phyloP scores from a whole-genome alignment of 2,797 vertebrate species.

The Todus mexicanus region DNA sequence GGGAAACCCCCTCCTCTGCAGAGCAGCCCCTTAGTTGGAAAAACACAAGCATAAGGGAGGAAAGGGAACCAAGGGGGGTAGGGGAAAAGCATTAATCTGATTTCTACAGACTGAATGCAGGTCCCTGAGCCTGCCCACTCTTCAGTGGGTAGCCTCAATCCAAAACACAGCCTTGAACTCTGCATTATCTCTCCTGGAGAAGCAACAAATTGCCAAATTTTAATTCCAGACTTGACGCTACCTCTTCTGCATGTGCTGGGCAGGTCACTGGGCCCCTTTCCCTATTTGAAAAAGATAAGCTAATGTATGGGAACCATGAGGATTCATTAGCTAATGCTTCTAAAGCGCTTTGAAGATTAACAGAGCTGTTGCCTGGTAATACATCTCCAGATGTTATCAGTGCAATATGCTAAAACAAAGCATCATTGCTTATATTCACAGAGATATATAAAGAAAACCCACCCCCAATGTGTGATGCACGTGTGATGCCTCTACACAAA shows the following conservation, averaged over 20 bases:
- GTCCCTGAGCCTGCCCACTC: background rate
- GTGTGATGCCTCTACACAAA: background rate
- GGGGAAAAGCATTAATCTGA: background rate
- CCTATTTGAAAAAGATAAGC: background rate
- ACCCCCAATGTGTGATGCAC: background rate
- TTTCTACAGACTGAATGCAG: background rate
- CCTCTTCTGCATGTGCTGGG: background rate
- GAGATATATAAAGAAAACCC: rapidly evolving
- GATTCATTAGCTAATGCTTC: constrained; percentile 16
- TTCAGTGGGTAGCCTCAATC: background rate
- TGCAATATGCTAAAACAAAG: background rate
- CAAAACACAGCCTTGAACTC: background rate
- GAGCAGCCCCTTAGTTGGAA: background rate
- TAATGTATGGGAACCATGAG: background rate
- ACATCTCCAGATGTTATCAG: constrained; percentile 28
- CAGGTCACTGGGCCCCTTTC: background rate
- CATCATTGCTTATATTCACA: background rate
- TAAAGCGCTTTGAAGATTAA: constrained; percentile 1
- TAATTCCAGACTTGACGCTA: background rate
- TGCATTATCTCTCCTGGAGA: background rate
- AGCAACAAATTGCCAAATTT: background rate
- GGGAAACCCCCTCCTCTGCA: background rate
- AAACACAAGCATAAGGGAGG: background rate
- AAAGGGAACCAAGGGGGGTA: rapidly evolving
- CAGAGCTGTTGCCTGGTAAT: constrained; percentile 1